Conservation (phyloP, 2,888 invertebrate genomes). For the Heteropelma amictum region DNA sequence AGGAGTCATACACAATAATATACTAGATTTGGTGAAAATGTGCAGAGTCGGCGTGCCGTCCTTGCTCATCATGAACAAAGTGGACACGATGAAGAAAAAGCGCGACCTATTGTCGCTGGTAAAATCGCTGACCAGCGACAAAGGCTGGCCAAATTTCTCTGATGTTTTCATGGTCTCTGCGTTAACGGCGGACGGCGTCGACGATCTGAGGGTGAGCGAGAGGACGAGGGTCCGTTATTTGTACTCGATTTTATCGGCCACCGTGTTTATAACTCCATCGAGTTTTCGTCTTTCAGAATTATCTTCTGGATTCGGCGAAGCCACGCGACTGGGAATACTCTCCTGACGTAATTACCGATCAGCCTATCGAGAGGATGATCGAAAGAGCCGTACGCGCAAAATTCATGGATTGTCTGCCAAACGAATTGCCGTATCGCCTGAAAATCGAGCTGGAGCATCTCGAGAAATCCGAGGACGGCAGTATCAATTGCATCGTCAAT, state of each 20-base stretch:
- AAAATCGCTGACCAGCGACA: slow-evolving; percentile 82
- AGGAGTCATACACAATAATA: slow-evolving; percentile 83
- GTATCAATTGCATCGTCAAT: slow-evolving; percentile 80
- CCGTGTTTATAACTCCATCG: not conserved
- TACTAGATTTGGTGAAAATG: slow-evolving; percentile 83
- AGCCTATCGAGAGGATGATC: slow-evolving; percentile 84
- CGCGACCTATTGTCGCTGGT: slow-evolving; percentile 84
- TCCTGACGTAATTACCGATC: slow-evolving; percentile 85
- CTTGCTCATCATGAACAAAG: slow-evolving; percentile 94
- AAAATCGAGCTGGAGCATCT: slow-evolving; percentile 84
- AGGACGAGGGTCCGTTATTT: no score
- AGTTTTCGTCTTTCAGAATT: slow-evolving; percentile 79
- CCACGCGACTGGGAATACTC: slow-evolving; percentile 85
- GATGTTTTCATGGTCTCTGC: slow-evolving; percentile 96
- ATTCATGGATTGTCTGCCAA: slow-evolving; percentile 88
- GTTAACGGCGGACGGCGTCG: slow-evolving; percentile 86
- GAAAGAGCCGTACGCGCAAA: slow-evolving; percentile 89
- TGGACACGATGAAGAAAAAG: slow-evolving; percentile 85
- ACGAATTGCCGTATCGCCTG: slow-evolving; percentile 92
- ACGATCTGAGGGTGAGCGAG: slow-evolving; percentile 85
- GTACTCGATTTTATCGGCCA: not conserved
- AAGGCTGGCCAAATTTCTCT: slow-evolving; percentile 88
- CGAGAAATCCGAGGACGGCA: slow-evolving; percentile 81
- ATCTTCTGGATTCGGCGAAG: slow-evolving; percentile 84
- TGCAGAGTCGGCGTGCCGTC: slow-evolving; percentile 80